Conservation (phyloP, 2,888 invertebrate genomes). For the Zonitis immaculata region DNA sequence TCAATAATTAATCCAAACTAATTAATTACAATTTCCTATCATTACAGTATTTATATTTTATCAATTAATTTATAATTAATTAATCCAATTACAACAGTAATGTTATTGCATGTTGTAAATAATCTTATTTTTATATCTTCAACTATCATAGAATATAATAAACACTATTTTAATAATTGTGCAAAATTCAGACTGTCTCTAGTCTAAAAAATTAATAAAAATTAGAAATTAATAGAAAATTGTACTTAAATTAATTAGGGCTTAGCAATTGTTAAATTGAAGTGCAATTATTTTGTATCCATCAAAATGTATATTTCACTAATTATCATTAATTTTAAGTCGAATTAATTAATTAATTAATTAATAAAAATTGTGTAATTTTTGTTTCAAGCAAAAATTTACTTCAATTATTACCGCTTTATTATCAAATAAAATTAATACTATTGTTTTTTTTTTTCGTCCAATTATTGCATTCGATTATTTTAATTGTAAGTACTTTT, state of each 20-base stretch:
- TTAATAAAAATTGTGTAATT: conserved; percentile 7
- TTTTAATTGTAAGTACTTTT: conserved; percentile 5
- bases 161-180: too few relatives aligned
- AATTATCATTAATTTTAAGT: too few relatives aligned
- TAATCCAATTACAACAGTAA: conserved; percentile 1
- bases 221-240: neutral
- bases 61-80: conserved; percentile 19
- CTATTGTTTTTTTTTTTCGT: neutral
- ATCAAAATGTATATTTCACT: conserved; percentile 10
- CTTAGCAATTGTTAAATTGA: conserved; percentile 1
- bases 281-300: conserved; percentile 19
- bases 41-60: conserved; percentile 23
- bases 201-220: too few relatives aligned
- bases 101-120: conserved; percentile 23
- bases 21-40: conserved; percentile 14
- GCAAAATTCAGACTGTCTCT: conserved; percentile 36
- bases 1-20: neutral
- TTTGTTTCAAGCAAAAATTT: conserved; percentile 16
- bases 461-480: too few relatives aligned
- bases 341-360: conserved; percentile 10
- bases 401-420: conserved; percentile 14
- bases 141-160: conserved; percentile 4
- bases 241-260: conserved; percentile 2
- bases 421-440: too few relatives aligned
- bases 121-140: conserved; percentile 8